Base-by-base conservation (phyloP, 2,888 invertebrate species). In the Slavum lentiscoides region DNA sequence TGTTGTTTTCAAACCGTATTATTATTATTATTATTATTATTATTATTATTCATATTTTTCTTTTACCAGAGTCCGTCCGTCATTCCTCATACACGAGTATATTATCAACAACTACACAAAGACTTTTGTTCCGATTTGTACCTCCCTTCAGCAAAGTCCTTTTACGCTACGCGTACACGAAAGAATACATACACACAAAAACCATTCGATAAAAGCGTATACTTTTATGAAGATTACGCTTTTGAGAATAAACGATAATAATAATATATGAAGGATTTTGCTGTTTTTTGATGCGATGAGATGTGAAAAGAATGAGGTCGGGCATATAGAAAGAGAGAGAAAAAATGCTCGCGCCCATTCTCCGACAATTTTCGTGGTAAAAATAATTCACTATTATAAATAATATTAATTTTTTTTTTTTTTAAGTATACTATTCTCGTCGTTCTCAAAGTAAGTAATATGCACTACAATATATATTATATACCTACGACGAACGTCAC, bases 161-260 rank as follows among this genome's bases (percentile, higher is more conserved):
- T 75, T 17, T 23, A 74, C 66, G 17, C 39, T 67, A 39, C 49
- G 23, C 49, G 75, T 13, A 43, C 75, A 58, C 66, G 43, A 23
- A 17, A 37, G 66, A 55, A 30, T 3, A 67, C 39, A 62, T 5
- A 23, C 49, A 49, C 49, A 55, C 21, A 70, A 74, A 58, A 43
- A 67, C 67, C 67, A 67, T 43, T 75, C 58, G 15, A 75, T 75
- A 75, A 75, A 75, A 58, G 8, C 67, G 49, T n/a, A n/a, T 6
- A 75, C 75, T 66, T 67, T 67, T 23, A 75, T 43, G 39, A 43
- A 66, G 67, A 75, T 75, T 75, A 75, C 23, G 58, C 58, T 13
- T 43, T 49, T 58, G 58, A 23, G 30, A 75, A 75, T 58, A 68
- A 49, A 43, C 4, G 6, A 49, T n/a, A 49, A 49, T 49, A 49